Evolutionary conservation across 2,888 invertebrate species (phyloP), one percentile per base, ranked within the genome.

Genomic region (Patella depressa): DNA sequence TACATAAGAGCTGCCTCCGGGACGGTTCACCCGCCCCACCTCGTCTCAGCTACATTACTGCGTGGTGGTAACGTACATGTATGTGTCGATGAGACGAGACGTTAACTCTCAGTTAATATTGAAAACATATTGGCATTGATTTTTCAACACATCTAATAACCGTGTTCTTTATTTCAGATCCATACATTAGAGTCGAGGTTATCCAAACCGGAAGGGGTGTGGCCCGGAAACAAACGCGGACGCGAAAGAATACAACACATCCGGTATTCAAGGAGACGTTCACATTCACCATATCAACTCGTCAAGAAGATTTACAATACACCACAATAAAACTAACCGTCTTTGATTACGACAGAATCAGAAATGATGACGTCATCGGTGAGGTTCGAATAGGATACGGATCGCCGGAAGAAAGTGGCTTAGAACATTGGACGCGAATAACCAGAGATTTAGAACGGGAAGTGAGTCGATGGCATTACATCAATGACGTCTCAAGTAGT

Each of bases 321-420:
- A 92, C 92, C 4, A 85, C 88, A n/a, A 85, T 92, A 19, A 90
- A 88, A 19, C 85, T 92, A 29, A 87, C 90, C 2, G 90, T 90
- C 15, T 85, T 84, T 79, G 88, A 88, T 82, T 86, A 87, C 75
- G 87, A 88, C 65, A 84, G 90, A 14, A 88, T 91, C 45, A 88
- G 91, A 24, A 90, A 90, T 59, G 92, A 92, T 81, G 91, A 90
- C 78, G 84, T 90, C 29, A 90, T 92, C 71, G 92, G 92, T 53
- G 86, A 89, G 81, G 88, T 90, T 55, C 82, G 86, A 24, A 82
- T 91, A 53, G 90, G 90, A 15, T 81, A 79, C 45, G 85, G 89
- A 65, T 90, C 91, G 15, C 87, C 89, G 14, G 92, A 92, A 81
- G 91, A 91, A 54, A 86, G 88, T 59, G 90, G 90, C 78, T 81